Evolutionary conservation across 2,797 vertebrate genomes (phyloP).

Genomic region (Girardinus metallicus): DNA sequence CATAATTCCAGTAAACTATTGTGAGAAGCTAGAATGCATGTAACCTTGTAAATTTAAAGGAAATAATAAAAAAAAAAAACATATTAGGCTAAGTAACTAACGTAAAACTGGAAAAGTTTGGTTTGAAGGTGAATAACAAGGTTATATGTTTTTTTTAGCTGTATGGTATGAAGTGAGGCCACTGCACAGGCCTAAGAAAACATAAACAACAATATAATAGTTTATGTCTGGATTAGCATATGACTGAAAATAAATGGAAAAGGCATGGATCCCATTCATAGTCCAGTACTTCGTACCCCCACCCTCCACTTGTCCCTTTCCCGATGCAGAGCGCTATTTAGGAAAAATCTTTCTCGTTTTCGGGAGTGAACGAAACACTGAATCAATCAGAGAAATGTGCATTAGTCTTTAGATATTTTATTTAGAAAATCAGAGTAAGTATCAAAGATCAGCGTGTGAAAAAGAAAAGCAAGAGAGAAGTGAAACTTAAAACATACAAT

Average conservation of each 20-base stretch:
- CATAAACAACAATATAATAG: background rate
- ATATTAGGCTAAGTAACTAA: background rate
- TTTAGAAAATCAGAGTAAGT: too few relatives aligned
- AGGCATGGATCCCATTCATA: background rate
- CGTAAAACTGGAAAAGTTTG: background rate
- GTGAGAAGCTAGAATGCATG: background rate
- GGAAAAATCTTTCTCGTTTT: too few relatives aligned
- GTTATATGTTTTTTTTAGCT: background rate
- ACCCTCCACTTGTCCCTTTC: background rate
- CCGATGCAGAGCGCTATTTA: slow-evolving; percentile 20
- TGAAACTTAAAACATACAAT: too few relatives aligned
- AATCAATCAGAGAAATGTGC: too few relatives aligned
- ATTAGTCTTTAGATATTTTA: too few relatives aligned
- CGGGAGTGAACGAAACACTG: too few relatives aligned
- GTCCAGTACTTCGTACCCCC: background rate
- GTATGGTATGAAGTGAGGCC: background rate
- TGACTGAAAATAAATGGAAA: background rate
- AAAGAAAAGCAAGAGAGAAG: too few relatives aligned
- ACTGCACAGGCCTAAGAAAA: background rate
- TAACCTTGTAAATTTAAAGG: background rate
- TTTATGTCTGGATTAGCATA: background rate
- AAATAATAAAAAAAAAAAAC: background rate
- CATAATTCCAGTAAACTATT: background rate
- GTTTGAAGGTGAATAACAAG: background rate
- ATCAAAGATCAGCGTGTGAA: too few relatives aligned